Base-by-base conservation (phyloP, 35 echinoderm and acorn worm species). In the Chiridota heheva region DNA sequence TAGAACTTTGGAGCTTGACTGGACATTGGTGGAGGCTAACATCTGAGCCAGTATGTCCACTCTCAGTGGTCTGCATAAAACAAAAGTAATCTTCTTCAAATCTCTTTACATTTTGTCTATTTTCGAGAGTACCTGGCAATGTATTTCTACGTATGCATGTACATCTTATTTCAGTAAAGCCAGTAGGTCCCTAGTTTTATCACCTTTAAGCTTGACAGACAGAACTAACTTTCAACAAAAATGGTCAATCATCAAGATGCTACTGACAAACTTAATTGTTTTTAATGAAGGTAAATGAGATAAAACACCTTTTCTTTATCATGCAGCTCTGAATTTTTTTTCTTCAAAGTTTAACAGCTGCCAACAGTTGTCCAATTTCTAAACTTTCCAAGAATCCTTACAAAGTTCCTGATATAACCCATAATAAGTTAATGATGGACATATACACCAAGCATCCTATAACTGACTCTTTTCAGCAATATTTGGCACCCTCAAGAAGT, bases 1-100 rank as follows among this genome's bases (percentile, higher is more conserved):
- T 73, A 97, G 78, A 1, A 97, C 94, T 40, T 91, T 97, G 35
- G 60, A 83, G 41, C 73, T 73, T 7, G 82, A 66, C 36, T 97
- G 94, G 1, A 97, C 55, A 63, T 97, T 97, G n/a, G 56, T 55
- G 18, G 47, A 80, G 33, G 94, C 77, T 40, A 97, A 30, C 0
- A 97, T 83, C 85, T 97, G 94, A 16, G 88, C 89, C 42, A 97
- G 63, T 0, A 84, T 91, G 32, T 97, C 94, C 26, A 69, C 33
- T 47, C 94, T 81, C 35, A 97, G 26, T 34, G 82, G 77, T 41
- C 93, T 96, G 47, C 28, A 25, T 32, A 87, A 33, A 63, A 18
- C 57, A 69, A 76, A 27, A 73, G 4, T 26, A 56, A 4, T 12
- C 1, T 29, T 30, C 1, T 13, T 44, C 15, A 86, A 29, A 55